Conservation (phyloP, 2,113 vertebrate species). For the Solea senegalensis region DNA sequence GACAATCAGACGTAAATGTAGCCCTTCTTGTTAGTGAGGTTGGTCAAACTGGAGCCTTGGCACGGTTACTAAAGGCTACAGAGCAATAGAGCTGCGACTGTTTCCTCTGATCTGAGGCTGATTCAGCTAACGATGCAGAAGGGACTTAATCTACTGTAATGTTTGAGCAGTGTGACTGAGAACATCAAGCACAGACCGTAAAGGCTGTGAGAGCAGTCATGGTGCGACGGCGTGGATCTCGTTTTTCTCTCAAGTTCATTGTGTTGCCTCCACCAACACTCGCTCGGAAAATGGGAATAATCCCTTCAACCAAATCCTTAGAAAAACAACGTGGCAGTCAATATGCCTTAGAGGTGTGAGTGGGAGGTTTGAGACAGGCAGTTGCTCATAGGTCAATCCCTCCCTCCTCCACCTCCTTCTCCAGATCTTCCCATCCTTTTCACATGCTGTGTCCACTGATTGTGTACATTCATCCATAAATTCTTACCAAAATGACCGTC, state of each 20-base stretch:
- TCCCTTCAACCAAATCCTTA: too few relatives aligned
- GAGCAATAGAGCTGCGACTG: constrained; percentile 25
- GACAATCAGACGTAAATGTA: constrained; percentile 60
- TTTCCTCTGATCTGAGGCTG: constrained; percentile 36
- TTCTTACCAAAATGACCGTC: too few relatives aligned
- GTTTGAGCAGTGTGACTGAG: constrained; percentile 18
- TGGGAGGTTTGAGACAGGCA: too few relatives aligned
- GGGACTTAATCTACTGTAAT: constrained; percentile 44
- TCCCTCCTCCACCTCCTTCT: too few relatives aligned
- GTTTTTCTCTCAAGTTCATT: neutral
- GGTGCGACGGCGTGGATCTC: constrained; percentile 3
- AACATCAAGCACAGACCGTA: constrained; percentile 10
- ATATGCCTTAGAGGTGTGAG: too few relatives aligned
- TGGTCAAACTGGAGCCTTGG: constrained; percentile 38
- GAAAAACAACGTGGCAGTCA: too few relatives aligned
- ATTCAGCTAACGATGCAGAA: constrained; percentile 59
- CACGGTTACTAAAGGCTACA: constrained; percentile 25
- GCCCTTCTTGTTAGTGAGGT: constrained; percentile 40
- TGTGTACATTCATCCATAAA: too few relatives aligned
- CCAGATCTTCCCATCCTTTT: too few relatives aligned
- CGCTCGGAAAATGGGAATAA: too few relatives aligned
- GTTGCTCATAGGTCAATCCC: too few relatives aligned
- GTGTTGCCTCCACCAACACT: neutral
- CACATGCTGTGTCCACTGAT: too few relatives aligned
- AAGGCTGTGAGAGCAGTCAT: constrained; percentile 5